Evolutionary conservation across 2,888 invertebrate genomes (phyloP), one percentile per base, ranked within the genome.

Genomic region (Ceriagrion tenellum): DNA sequence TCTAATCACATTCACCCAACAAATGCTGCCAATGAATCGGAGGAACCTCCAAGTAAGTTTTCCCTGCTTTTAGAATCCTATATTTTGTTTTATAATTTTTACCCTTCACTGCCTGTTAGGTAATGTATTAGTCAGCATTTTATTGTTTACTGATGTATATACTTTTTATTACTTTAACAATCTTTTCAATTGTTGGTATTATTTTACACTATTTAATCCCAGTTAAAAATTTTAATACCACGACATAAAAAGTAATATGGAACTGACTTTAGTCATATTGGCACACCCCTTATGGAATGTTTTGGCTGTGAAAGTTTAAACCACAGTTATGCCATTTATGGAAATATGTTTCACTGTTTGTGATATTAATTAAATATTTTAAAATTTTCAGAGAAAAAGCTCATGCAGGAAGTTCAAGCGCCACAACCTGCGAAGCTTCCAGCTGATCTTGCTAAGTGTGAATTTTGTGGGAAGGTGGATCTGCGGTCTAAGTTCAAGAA

Each of bases 21-120:
- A 74, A 63, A 56, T 69, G 20, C 88, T 20, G 97, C 98, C 97
- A 97, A 97, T 93, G 97, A 97, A 88, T 96, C 97, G 4, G 98
- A 98, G 95, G 99, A 98, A 96, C 98, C 98, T n/a, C 98, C 98
- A 95, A 98, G 98, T 98, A 97, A 98, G 98, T 97, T 95, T 74
- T 91, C 90, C 95, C 16, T 96, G 16, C n/a, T n/a, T 35, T 47
- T 74, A 47, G 40, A 1, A 13, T 35, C 59, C 23, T 59, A 56
- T 12, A 4, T 6, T 13, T 91, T 23, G 63, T 26, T 18, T 20
- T 20, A 26, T 69, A 47, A 47, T 47, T 47, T 47, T 47, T 47
- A 47, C 47, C 47, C 47, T 47, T 47, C 8, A 47, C 47, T 47
- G 47, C 8, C 47, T 4, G 47, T 47, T 8, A 8, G 47, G 2